Conservation (phyloP, 1,140 invertebrate species). For the Achroia grisella region DNA sequence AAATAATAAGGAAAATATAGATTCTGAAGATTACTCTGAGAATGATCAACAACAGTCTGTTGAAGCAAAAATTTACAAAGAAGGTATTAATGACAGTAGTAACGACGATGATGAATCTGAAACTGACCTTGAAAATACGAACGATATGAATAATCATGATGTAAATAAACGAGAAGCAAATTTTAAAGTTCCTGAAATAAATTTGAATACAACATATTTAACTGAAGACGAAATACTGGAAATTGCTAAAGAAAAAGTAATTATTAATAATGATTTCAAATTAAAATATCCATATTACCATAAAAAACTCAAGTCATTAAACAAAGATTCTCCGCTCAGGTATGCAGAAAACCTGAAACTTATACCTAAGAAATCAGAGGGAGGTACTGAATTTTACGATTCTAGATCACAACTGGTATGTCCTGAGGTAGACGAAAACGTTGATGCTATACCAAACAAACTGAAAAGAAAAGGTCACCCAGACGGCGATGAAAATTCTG, state of each 20-base stretch:
- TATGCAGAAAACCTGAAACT: slow-evolving; percentile 75
- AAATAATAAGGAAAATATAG: slow-evolving; percentile 39
- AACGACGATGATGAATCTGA: not conserved
- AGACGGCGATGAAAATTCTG: slow-evolving; percentile 26
- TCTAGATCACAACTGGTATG: slow-evolving; percentile 64
- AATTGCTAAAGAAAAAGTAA: slow-evolving; percentile 26
- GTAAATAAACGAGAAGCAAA: slow-evolving; percentile 37
- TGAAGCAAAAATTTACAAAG: slow-evolving; percentile 6
- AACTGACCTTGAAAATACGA: not conserved
- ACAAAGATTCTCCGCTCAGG: slow-evolving; percentile 74
- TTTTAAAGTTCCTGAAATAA: slow-evolving; percentile 37
- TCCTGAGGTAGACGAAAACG: slow-evolving; percentile 66
- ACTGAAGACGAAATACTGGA: slow-evolving; percentile 29
- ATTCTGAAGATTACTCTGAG: slow-evolving; percentile 50
- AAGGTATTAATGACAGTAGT: not conserved
- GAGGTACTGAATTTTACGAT: slow-evolving; percentile 77
- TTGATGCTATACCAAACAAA: slow-evolving; percentile 73
- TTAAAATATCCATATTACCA: slow-evolving; percentile 74
- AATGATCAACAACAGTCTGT: slow-evolving; percentile 26
- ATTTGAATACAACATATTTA: slow-evolving; percentile 40
- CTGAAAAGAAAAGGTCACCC: slow-evolving; percentile 62
- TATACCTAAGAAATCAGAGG: slow-evolving; percentile 73
- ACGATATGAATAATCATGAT: slow-evolving; percentile 23
- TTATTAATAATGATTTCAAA: slow-evolving; percentile 16
- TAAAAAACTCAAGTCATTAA: slow-evolving; percentile 39